phyloP scores from a whole-genome alignment of 2,797 vertebrate species.

The Eurystomus glaucurus region DNA sequence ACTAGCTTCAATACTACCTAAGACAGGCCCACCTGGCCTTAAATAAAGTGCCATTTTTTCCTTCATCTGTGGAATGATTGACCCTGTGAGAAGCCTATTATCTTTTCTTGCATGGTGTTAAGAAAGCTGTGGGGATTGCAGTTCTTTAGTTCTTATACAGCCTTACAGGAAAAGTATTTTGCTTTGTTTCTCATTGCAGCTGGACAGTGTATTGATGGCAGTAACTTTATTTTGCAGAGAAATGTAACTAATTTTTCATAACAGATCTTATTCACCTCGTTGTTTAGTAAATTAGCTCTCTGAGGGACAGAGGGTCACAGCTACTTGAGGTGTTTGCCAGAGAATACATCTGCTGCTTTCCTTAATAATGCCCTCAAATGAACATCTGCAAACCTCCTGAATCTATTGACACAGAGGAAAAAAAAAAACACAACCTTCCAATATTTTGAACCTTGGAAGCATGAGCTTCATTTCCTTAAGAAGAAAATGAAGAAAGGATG shows the following conservation, averaged over 20 bases:
- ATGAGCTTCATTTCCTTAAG: not conserved
- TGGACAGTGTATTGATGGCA: not conserved
- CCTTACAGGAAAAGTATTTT: constrained; percentile 4
- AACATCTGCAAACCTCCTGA: constrained; percentile 58
- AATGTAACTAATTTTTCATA: not conserved
- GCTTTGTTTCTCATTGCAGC: constrained; percentile 21
- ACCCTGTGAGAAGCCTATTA: not conserved
- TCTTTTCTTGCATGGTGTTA: not conserved
- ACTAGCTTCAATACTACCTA: not conserved
- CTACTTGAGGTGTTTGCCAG: constrained; percentile 11
- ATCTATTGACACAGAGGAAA: not conserved
- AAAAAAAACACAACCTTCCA: not conserved
- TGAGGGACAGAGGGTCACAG: constrained; percentile 49
- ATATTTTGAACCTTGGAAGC: not conserved
- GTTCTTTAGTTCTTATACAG: not conserved
- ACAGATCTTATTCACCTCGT: constrained; percentile 15
- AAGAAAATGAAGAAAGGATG: constrained; percentile 10
- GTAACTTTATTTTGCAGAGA: constrained; percentile 1
- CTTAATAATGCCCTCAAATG: constrained; percentile 36
- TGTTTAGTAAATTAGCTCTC: constrained; percentile 47
- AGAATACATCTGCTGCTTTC: constrained; percentile 53
- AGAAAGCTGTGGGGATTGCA: not conserved
- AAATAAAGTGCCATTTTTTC: not conserved
- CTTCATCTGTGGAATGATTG: not conserved
- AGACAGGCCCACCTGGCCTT: not conserved